Evolutionary conservation across 2,888 invertebrate species (phyloP).

Genomic region (Chrysotoxum bicinctum): DNA sequence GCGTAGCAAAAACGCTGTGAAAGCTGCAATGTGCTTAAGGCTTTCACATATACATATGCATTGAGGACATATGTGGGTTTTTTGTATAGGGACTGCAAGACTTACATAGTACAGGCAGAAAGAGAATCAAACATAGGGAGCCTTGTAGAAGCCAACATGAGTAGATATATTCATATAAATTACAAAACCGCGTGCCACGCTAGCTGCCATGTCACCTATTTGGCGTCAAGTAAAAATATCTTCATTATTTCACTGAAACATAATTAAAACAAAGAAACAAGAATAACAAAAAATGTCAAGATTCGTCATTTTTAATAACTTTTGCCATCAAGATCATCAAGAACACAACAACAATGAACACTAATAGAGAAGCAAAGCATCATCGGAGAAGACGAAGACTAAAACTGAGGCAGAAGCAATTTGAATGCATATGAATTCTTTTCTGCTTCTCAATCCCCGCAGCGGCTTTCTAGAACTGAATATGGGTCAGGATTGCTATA

Average conservation of each 20-base stretch:
- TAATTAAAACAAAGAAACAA: not conserved
- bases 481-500: constrained; percentile 18
- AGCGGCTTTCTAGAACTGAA: constrained; percentile 1
- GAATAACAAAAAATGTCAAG: constrained; percentile 36
- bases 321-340: constrained; percentile 34
- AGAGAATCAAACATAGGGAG: not conserved
- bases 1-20: not conserved
- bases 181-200: not conserved
- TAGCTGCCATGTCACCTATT: not conserved
- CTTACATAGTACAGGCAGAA: not conserved
- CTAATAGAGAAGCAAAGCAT: not conserved
- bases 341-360: constrained; percentile 24
- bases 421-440: constrained; percentile 8
- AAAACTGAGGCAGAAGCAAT: not conserved
- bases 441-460: constrained; percentile 7
- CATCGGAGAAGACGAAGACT: not conserved
- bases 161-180: not conserved
- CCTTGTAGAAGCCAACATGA: not conserved
- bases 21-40: constrained; percentile 1
- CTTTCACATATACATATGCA: constrained; percentile 30
- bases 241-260: constrained; percentile 19
- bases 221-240: constrained; percentile 1
- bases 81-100: not conserved
- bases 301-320: constrained; percentile 43
- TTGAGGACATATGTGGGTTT: constrained; percentile 25